Percentiles rank a stretch among this genome's conserved stretches.
phyloP scores from a whole-genome alignment of 2,113 vertebrate genomes.

The Lepisosteus oculatus region DNA sequence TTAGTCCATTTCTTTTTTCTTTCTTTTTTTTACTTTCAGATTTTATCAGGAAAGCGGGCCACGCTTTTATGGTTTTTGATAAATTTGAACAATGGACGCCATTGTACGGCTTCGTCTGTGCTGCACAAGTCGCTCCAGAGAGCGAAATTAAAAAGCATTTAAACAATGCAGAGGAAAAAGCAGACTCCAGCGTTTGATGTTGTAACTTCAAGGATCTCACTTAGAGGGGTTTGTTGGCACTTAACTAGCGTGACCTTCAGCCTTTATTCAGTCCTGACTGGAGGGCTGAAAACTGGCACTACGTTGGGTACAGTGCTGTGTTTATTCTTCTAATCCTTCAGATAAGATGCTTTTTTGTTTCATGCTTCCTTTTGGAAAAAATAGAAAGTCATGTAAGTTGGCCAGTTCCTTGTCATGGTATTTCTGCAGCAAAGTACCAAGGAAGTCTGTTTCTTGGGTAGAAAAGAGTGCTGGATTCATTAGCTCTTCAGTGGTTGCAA shows the following conservation, averaged over 20 bases:
- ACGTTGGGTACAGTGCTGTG: not conserved
- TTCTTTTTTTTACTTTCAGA: constrained; percentile 31
- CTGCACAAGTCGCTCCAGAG: constrained; percentile 12
- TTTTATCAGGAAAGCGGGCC: constrained; percentile 35
- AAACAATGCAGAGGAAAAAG: constrained; percentile 12
- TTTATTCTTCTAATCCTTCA: too few species aligned
- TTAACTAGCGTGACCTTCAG: constrained; percentile 1
- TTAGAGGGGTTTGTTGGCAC: not conserved
- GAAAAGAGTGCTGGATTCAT: too few species aligned
- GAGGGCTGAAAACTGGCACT: not conserved
- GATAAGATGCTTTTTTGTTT: too few species aligned
- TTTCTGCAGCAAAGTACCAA: too few species aligned
- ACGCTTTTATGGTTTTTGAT: constrained; percentile 39
- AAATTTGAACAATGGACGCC: constrained; percentile 44
- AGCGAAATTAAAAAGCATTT: constrained; percentile 13
- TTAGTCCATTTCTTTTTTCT: constrained; percentile 33
- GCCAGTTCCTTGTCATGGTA: too few species aligned
- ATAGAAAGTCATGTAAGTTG: too few species aligned
- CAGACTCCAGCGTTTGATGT: not conserved
- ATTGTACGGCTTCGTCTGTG: constrained; percentile 36
- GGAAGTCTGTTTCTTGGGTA: too few species aligned
- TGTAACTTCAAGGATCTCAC: not conserved
- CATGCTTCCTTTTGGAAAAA: too few species aligned
- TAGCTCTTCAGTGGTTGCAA: too few species aligned
- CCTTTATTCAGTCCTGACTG: not conserved